Evolutionary conservation across 2,797 vertebrate species (phyloP).

Genomic region (Brotula barbata): DNA sequence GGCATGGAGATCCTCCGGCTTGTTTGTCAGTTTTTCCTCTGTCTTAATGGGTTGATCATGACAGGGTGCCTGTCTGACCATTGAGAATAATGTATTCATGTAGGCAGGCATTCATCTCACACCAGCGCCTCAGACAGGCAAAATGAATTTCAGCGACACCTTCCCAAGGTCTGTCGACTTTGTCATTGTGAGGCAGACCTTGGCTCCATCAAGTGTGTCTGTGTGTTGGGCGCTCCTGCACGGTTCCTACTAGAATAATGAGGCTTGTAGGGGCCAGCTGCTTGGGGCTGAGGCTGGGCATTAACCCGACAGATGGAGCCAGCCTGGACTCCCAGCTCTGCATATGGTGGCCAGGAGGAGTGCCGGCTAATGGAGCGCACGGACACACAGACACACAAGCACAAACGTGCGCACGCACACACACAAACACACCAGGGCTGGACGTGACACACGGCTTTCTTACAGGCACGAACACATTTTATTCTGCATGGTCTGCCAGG

Average conservation of each 20-base stretch:
- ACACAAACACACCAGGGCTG: slow-evolving; percentile 24
- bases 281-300: slow-evolving; percentile 74
- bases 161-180: slow-evolving; percentile 51
- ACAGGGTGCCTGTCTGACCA: slow-evolving; percentile 44
- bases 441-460: slow-evolving; percentile 41
- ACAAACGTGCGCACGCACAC: slow-evolving; percentile 18
- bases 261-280: slow-evolving; percentile 81
- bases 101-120: slow-evolving; percentile 46
- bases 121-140: slow-evolving; percentile 48
- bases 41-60: slow-evolving; percentile 21
- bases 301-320: slow-evolving; percentile 84
- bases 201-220: slow-evolving; percentile 53
- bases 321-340: slow-evolving; percentile 72
- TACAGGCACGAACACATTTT: slow-evolving; percentile 45
- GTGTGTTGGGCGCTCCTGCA: slow-evolving; percentile 37
- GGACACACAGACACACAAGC: slow-evolving; percentile 24
- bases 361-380: slow-evolving; percentile 69
- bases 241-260: slow-evolving; percentile 74
- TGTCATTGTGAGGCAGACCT: slow-evolving; percentile 60
- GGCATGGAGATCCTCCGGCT: too few relatives aligned
- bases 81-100: slow-evolving; percentile 57
- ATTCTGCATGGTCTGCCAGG: slow-evolving; percentile 46
- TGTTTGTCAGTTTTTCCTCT: too few relatives aligned
- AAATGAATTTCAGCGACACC: slow-evolving; percentile 67
- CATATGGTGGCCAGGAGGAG: slow-evolving; percentile 80